Conservation (phyloP, 1,140 invertebrate genomes). For the Drosophila ohnishii region DNA sequence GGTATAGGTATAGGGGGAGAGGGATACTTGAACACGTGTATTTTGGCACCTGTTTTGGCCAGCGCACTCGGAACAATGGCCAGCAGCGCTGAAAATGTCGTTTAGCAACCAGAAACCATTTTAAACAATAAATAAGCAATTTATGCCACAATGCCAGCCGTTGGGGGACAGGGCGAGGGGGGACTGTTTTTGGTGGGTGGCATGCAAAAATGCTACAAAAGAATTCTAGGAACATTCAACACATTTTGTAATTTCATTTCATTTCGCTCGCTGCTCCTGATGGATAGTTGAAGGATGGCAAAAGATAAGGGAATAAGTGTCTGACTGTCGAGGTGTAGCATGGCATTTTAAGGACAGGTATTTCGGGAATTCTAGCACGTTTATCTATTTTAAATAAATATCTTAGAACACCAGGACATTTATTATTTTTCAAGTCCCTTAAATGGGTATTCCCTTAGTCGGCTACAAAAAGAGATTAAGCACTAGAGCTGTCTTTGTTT, state of each 20-base stretch:
- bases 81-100: constrained; percentile 58
- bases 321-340: constrained; percentile 2
- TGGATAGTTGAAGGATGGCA: constrained; percentile 36
- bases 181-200: constrained; percentile 26
- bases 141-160: constrained; percentile 53
- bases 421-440: neutral
- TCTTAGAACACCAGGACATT: neutral
- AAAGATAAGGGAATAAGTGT: constrained; percentile 22
- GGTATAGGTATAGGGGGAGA: neutral
- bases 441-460: neutral
- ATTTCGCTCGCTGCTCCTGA: constrained; percentile 53
- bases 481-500: constrained; percentile 14
- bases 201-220: constrained; percentile 59
- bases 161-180: neutral
- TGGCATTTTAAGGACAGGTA: neutral
- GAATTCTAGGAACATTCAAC: constrained; percentile 35
- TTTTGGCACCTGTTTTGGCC: constrained; percentile 41
- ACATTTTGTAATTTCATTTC: constrained; percentile 77
- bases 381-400: neutral
- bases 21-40: constrained; percentile 27
- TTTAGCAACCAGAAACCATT: constrained; percentile 66
- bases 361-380: neutral
- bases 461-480: neutral
- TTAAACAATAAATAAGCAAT: constrained; percentile 81
- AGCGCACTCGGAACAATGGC: constrained; percentile 38